These are phyloP conservation scores for Heterochromis multidens DNA, from an alignment of 2,113 vertebrate species.

Conservation along the genomic window DNA sequence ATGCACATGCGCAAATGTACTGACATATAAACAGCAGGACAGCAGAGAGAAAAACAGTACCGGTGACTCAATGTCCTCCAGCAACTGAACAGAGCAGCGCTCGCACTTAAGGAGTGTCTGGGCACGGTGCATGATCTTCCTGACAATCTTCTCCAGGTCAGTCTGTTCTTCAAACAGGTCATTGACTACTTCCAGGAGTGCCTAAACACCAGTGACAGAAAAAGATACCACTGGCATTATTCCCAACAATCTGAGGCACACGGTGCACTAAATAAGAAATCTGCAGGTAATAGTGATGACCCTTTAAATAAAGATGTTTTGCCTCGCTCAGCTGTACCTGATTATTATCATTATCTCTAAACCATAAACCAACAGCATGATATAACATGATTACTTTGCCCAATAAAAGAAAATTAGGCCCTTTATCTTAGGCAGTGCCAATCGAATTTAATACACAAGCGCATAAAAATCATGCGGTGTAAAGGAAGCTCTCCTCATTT, in stretches of 20 bases:
- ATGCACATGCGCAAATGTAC: background rate
- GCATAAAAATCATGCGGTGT: conserved; percentile 36
- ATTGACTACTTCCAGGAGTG: conserved; percentile 96
- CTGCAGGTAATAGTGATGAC: background rate
- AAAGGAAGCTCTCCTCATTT: conserved; percentile 31
- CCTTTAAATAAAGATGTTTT: conserved; percentile 29
- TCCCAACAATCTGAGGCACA: background rate
- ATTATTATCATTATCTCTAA: conserved; percentile 36
- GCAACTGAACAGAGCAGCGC: conserved; percentile 92
- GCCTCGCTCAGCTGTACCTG: background rate
- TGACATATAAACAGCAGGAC: background rate
- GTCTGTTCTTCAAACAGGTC: conserved; percentile 99
- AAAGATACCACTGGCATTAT: conserved; percentile 1
- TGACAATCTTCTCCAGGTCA: conserved; percentile 97
- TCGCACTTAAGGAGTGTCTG: conserved; percentile 97
- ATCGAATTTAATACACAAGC: conserved; percentile 47
- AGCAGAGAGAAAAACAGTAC: conserved; percentile 67
- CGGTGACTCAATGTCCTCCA: conserved; percentile 97
- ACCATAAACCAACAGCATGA: conserved; percentile 33
- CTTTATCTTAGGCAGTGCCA: conserved; percentile 44
- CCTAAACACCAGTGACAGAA: conserved; percentile 69
- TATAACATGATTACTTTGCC: conserved; percentile 26
- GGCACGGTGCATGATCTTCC: conserved; percentile 99
- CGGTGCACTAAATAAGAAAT: background rate
- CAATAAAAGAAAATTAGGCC: conserved; percentile 54